These are phyloP conservation scores for Stichopus horrens DNA, from an alignment of 53 echinoderm and acorn worm species.

Conservation along the genomic window DNA sequence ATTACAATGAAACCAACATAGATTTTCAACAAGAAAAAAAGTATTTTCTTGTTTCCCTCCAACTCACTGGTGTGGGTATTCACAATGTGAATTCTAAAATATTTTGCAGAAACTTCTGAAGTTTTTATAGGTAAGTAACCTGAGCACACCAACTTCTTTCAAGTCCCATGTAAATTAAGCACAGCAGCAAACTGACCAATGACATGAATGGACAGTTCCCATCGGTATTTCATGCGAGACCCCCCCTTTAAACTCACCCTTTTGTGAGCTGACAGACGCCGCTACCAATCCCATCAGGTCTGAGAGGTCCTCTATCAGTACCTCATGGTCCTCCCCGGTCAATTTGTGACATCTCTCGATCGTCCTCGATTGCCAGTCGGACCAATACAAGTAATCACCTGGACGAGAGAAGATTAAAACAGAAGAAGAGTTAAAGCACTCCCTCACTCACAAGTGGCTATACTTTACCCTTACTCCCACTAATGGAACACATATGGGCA, in stretches of 20 bases:
- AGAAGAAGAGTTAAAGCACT: no score
- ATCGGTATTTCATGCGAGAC: neutral
- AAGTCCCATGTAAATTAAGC: no score
- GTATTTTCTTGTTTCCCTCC: no score
- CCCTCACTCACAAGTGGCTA: no score
- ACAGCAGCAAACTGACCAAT: neutral
- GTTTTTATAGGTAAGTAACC: neutral
- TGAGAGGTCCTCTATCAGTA: slow-evolving; percentile 29
- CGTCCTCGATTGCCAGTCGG: slow-evolving; percentile 87
- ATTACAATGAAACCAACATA: no score
- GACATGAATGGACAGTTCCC: neutral
- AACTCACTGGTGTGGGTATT: no score
- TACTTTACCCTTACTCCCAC: no score
- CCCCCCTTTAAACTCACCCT: slow-evolving; percentile 11
- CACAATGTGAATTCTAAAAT: no score
- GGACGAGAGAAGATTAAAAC: neutral
- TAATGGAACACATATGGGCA: no score
- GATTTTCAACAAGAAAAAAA: no score
- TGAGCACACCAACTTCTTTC: neutral
- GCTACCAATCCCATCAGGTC: slow-evolving; percentile 76
- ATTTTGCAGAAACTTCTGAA: no score
- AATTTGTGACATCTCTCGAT: slow-evolving; percentile 93
- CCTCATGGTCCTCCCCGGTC: slow-evolving; percentile 82
- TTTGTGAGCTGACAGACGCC: neutral
- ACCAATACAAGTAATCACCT: slow-evolving; percentile 92